Percentiles rank a stretch among this genome's conserved stretches.
phyloP scores from a whole-genome alignment of 2,888 invertebrate species.

The Euphydryas editha region DNA sequence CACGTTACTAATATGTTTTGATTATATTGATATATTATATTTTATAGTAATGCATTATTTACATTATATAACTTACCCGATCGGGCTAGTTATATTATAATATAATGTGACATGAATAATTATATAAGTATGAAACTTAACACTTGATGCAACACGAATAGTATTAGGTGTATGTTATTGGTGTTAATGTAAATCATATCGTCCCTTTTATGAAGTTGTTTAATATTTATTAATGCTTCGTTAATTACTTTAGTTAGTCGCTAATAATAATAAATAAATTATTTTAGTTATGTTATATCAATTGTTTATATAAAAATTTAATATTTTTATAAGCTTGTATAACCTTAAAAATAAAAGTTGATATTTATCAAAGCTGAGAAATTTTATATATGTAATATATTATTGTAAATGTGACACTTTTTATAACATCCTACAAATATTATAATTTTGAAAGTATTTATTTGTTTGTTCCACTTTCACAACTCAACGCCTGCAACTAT shows the following conservation, averaged over 20 bases:
- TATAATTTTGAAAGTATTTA: conserved; percentile 12
- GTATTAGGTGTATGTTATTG: background rate
- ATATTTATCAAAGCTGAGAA: background rate
- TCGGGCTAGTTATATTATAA: background rate
- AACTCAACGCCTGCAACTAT: background rate
- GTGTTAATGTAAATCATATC: background rate
- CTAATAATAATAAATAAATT: too few relatives aligned
- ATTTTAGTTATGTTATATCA: too few relatives aligned
- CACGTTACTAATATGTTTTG: conserved; percentile 22
- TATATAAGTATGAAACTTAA: background rate
- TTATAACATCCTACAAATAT: background rate
- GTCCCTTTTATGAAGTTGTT: too few relatives aligned
- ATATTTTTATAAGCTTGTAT: too few relatives aligned
- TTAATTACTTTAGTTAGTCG: too few relatives aligned
- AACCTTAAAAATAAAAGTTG: too few relatives aligned
- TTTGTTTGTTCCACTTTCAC: conserved; percentile 8
- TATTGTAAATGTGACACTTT: background rate
- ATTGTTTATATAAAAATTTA: too few relatives aligned
- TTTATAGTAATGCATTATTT: conserved; percentile 24
- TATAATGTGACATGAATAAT: conserved; percentile 13
- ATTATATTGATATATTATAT: too few relatives aligned
- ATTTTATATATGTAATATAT: background rate
- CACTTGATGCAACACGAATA: background rate
- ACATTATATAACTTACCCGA: conserved; percentile 26
- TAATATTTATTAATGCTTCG: too few relatives aligned